phyloP scores from a whole-genome alignment of 2,113 vertebrate species.

The Pomatorhinus ruficollis region DNA sequence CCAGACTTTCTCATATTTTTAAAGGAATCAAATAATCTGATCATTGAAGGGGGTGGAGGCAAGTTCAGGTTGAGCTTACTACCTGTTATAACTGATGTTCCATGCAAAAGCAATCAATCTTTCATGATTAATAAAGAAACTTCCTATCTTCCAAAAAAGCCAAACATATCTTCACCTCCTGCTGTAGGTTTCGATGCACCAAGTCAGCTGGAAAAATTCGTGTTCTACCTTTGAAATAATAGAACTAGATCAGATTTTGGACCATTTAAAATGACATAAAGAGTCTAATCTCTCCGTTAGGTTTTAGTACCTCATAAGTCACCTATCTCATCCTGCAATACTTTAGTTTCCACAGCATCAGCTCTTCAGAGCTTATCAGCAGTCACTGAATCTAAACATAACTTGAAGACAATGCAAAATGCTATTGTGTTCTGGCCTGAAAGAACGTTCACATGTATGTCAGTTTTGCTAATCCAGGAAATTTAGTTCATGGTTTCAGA shows the following conservation, averaged over 20 bases:
- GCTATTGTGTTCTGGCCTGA: background rate
- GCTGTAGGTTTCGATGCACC: background rate
- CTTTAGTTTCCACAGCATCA: background rate
- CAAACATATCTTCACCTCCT: background rate
- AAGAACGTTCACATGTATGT: background rate
- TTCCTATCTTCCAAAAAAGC: background rate
- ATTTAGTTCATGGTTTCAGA: background rate
- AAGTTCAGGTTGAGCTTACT: background rate
- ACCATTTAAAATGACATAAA: background rate
- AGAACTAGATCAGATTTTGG: background rate
- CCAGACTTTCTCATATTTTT: background rate
- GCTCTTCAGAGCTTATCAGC: background rate
- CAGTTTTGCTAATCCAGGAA: background rate
- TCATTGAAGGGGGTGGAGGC: background rate
- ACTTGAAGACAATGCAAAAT: background rate
- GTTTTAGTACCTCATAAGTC: background rate
- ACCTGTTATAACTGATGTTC: background rate
- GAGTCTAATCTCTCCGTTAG: background rate
- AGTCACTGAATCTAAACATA: background rate
- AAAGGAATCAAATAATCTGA: background rate
- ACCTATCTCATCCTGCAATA: background rate
- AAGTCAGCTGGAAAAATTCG: background rate
- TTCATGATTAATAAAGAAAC: background rate
- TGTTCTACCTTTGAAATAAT: background rate
- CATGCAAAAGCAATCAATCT: background rate